A percentile compares a stretch with the other conserved stretches of the same genome.
These are phyloP conservation scores for Bicyclus anynana DNA, from an alignment of 1,140 invertebrate genomes.

Conservation along the genomic window DNA sequence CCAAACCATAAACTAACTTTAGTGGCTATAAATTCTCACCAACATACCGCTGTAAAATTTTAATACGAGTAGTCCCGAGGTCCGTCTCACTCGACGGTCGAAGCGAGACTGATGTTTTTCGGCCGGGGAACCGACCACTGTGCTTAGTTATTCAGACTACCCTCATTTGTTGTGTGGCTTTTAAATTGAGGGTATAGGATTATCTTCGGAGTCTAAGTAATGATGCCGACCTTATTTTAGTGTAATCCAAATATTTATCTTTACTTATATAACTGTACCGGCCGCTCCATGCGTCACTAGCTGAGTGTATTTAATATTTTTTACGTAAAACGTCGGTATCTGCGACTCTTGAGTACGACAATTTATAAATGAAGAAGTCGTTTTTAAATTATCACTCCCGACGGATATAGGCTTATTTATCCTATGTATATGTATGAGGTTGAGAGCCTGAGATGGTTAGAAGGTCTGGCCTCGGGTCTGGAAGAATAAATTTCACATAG, in stretches of 20 bases:
- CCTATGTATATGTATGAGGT: too few relatives aligned
- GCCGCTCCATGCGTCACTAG: too few relatives aligned
- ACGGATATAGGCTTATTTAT: too few relatives aligned
- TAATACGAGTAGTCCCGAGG: conserved; percentile 32
- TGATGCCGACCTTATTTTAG: conserved; percentile 14
- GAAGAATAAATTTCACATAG: too few relatives aligned
- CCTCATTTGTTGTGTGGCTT: conserved; percentile 63
- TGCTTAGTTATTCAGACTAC: conserved; percentile 63
- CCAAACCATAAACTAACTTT: conserved; percentile 46
- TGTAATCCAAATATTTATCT: conserved; percentile 10
- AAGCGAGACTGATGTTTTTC: conserved; percentile 39
- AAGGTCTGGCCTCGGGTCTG: too few relatives aligned
- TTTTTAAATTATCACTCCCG: too few relatives aligned
- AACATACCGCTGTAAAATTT: conserved; percentile 34
- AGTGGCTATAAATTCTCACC: conserved; percentile 47
- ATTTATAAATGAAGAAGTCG: too few relatives aligned
- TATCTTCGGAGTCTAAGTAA: conserved; percentile 22
- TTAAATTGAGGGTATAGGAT: conserved; percentile 54
- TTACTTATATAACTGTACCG: background rate
- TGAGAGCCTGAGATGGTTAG: too few relatives aligned
- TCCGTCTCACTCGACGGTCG: conserved; percentile 36
- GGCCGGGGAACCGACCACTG: conserved; percentile 40
- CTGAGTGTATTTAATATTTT: too few relatives aligned
- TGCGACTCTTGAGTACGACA: too few relatives aligned
- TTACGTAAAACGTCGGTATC: too few relatives aligned